phyloP scores from a whole-genome alignment of 2,797 vertebrate genomes.

The Lepus oiostolus region DNA sequence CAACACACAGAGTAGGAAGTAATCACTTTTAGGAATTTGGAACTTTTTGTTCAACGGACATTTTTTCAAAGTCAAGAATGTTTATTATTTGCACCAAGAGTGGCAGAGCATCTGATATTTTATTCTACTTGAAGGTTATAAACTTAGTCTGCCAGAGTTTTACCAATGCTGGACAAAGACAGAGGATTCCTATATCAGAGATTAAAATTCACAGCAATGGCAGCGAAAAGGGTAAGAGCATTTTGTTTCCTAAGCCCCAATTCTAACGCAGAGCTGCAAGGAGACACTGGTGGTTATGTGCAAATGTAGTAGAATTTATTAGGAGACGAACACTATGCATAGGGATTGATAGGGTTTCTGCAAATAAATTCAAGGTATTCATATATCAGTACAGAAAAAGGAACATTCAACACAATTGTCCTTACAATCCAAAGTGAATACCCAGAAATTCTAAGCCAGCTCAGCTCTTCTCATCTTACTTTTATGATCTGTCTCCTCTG shows the following conservation, averaged over 20 bases:
- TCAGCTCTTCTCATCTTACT: rapidly evolving
- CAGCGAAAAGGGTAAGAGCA: neutral
- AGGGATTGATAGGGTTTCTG: neutral
- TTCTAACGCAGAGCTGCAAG: neutral
- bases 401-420: neutral
- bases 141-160: neutral
- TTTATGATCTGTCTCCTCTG: neutral
- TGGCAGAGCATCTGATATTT: neutral
- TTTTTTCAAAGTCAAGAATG: neutral
- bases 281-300: neutral
- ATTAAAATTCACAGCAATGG: neutral
- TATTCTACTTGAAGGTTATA: neutral
- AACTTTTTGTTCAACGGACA: neutral
- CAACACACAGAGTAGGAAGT: neutral
- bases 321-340: neutral
- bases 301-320: neutral
- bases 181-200: neutral
- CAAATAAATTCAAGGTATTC: neutral
- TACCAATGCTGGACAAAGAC: neutral
- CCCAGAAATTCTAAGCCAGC: neutral
- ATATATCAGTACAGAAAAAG: neutral
- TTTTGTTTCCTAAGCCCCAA: neutral
- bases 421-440: neutral
- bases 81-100: neutral
- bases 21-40: neutral